phyloP scores from a whole-genome alignment of 2,113 vertebrate genomes.

The Panthera tigris region DNA sequence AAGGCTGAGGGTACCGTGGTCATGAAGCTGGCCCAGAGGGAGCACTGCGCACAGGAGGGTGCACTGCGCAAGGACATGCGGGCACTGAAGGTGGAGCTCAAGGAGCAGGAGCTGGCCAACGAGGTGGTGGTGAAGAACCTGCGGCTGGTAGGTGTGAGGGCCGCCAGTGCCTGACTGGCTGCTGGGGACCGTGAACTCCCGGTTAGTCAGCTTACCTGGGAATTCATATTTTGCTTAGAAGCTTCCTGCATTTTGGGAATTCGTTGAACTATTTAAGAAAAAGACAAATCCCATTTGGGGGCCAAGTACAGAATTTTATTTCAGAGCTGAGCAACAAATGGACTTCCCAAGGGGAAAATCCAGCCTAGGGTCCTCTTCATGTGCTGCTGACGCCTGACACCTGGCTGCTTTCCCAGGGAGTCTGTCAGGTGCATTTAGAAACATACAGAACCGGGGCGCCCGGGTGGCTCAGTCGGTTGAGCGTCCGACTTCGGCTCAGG shows the following conservation, averaged over 20 bases:
- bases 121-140: constrained; percentile 87
- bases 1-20: constrained; percentile 83
- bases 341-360: not conserved
- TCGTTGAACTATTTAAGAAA: not conserved
- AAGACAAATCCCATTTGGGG: not conserved
- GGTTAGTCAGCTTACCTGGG: not conserved
- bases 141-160: constrained; percentile 85
- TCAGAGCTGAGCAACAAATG: not conserved
- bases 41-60: constrained; percentile 86
- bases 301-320: not conserved
- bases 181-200: not conserved
- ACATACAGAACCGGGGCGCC: too few relatives aligned
- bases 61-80: constrained; percentile 83
- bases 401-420: not conserved
- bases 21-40: constrained; percentile 85
- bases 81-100: constrained; percentile 83
- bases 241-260: not conserved
- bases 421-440: not conserved
- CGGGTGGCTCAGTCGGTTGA: too few relatives aligned
- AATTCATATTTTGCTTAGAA: not conserved
- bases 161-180: fast-evolving
- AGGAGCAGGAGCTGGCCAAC: constrained; percentile 88
- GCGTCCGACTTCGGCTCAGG: too few relatives aligned
- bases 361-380: not conserved
- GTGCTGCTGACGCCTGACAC: not conserved